phyloP scores from a whole-genome alignment of 2,888 invertebrate genomes.

The Rhaphigaster nebulosa region DNA sequence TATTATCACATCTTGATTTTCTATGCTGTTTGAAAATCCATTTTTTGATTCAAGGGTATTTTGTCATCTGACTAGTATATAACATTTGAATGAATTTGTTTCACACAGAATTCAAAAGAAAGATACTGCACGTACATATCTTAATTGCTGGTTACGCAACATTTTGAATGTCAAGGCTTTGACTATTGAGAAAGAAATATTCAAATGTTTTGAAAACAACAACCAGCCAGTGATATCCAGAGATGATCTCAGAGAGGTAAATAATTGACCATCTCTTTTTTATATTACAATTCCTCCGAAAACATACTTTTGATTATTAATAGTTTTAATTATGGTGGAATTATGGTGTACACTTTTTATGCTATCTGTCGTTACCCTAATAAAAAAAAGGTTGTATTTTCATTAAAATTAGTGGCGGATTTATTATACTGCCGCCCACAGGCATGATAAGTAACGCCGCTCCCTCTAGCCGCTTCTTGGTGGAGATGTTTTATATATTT shows the following conservation, averaged over 20 bases:
- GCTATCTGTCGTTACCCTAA: too few relatives aligned
- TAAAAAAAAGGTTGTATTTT: too few relatives aligned
- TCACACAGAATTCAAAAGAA: background rate
- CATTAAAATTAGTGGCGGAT: too few relatives aligned
- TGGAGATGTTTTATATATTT: too few relatives aligned
- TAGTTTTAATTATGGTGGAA: too few relatives aligned
- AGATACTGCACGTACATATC: background rate
- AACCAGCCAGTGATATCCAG: background rate
- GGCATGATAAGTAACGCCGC: too few relatives aligned
- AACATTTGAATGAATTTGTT: background rate
- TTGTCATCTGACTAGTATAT: background rate
- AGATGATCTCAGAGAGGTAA: background rate
- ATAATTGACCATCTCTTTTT: background rate
- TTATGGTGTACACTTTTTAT: too few relatives aligned
- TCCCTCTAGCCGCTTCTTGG: too few relatives aligned
- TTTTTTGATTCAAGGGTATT: background rate
- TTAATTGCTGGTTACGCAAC: slow-evolving; percentile 2
- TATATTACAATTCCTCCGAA: background rate
- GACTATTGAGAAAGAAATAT: background rate
- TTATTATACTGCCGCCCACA: too few relatives aligned
- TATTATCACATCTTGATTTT: background rate
- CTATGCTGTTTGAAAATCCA: background rate
- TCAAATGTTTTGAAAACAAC: background rate
- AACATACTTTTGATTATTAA: too few relatives aligned
- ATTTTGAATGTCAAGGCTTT: slow-evolving; percentile 1